Conservation (phyloP, 2,888 invertebrate species). For the Ectropis crepuscularia region DNA sequence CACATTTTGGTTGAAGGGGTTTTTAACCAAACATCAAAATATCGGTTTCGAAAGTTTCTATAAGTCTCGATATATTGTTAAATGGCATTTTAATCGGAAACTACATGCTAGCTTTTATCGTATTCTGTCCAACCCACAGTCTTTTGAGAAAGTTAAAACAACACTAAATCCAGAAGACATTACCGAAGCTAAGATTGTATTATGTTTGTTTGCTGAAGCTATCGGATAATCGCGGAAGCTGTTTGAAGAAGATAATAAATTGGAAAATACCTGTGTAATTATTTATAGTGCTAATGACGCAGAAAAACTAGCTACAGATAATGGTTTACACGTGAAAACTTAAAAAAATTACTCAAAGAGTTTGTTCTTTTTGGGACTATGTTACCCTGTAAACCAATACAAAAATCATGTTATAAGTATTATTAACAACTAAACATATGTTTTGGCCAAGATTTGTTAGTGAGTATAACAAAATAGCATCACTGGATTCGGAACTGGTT, state of each 20-base stretch:
- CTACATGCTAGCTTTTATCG: not conserved
- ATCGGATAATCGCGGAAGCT: conserved; percentile 55
- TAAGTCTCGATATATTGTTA: too few relatives aligned
- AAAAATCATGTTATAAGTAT: too few relatives aligned
- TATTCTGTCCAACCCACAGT: conserved; percentile 9
- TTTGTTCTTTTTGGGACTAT: too few relatives aligned
- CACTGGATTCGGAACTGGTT: too few relatives aligned
- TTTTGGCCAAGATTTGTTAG: too few relatives aligned
- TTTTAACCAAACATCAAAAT: too few relatives aligned
- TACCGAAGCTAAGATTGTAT: conserved; percentile 1
- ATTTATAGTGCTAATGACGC: conserved; percentile 44
- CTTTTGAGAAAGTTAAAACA: conserved; percentile 38
- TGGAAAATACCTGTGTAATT: conserved; percentile 52
- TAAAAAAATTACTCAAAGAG: not conserved
- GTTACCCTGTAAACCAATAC: too few relatives aligned
- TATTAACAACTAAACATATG: too few relatives aligned
- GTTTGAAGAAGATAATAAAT: conserved; percentile 59
- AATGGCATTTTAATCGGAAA: too few relatives aligned
- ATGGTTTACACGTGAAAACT: not conserved
- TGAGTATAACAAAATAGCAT: too few relatives aligned
- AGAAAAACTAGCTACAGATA: conserved; percentile 2
- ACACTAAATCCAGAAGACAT: conserved; percentile 38
- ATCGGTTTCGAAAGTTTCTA: too few relatives aligned
- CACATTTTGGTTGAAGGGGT: too few relatives aligned
- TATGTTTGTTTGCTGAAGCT: conserved; percentile 53